A percentile compares a stretch with the other conserved stretches of the same genome.
Evolutionary conservation across 1,140 invertebrate species (phyloP).

Genomic region (Amphibalanus amphitrite): DNA sequence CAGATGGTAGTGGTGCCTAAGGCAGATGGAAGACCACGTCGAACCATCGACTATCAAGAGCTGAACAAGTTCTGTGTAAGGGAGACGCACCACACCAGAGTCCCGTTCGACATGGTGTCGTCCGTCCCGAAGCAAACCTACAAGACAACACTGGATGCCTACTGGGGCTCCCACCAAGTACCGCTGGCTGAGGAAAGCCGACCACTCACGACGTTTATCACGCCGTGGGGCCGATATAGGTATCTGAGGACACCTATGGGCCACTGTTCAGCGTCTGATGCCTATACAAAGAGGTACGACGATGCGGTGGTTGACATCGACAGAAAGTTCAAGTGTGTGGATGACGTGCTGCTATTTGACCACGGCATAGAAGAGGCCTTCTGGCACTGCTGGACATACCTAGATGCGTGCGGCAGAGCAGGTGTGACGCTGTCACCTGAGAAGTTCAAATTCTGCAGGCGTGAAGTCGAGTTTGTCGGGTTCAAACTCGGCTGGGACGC

Average conservation of each 20-base stretch:
- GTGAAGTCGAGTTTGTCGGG: slow-evolving; percentile 7
- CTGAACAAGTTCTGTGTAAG: slow-evolving; percentile 3
- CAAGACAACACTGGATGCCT: slow-evolving; percentile 7
- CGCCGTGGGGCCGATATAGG: slow-evolving; percentile 2
- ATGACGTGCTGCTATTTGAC: slow-evolving; percentile 9
- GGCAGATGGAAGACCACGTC: slow-evolving; percentile 5
- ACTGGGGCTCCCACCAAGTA: slow-evolving; percentile 3
- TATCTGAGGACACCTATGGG: not conserved
- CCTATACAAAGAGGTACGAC: slow-evolving; percentile 6
- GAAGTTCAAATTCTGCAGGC: slow-evolving; percentile 11
- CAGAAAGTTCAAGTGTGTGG: slow-evolving; percentile 7
- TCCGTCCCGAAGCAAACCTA: not conserved
- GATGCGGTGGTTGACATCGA: not conserved
- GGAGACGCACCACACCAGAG: slow-evolving; percentile 5
- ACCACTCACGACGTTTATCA: slow-evolving; percentile 5
- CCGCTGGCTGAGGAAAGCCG: slow-evolving; percentile 6
- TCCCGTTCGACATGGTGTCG: slow-evolving; percentile 5
- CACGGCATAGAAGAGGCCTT: slow-evolving; percentile 2
- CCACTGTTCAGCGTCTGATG: slow-evolving; percentile 3
- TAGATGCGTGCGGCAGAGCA: slow-evolving; percentile 2
- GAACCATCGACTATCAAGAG: slow-evolving; percentile 8
- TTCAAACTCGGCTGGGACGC: slow-evolving; percentile 7
- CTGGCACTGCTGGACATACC: slow-evolving; percentile 9
- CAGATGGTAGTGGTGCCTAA: slow-evolving; percentile 8
- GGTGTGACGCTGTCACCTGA: slow-evolving; percentile 9